Conservation (phyloP, 2,888 invertebrate genomes). For the Flexamia atlantica region DNA sequence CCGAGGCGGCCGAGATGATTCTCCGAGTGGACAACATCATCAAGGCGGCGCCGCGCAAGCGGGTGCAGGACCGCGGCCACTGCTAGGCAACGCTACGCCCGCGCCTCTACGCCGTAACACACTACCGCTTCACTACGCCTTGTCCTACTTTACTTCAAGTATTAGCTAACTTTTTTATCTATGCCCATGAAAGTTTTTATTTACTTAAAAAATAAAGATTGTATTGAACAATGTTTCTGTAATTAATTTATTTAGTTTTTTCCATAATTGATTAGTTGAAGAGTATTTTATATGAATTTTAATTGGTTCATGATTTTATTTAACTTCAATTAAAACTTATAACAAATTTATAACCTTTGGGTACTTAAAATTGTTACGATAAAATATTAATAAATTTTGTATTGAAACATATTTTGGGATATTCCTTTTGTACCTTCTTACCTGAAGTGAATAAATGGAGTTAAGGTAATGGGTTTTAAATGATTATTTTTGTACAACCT, state of each 20-base stretch:
- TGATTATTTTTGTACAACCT: no score
- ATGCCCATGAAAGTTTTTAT: not conserved
- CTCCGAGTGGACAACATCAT: constrained; percentile 98
- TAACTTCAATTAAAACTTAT: not conserved
- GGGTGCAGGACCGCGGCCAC: constrained; percentile 91
- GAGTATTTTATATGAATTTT: not conserved
- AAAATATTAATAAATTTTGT: constrained; percentile 3
- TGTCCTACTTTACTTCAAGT: not conserved
- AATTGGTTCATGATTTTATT: not conserved
- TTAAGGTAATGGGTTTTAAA: no score
- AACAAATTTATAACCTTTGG: not conserved
- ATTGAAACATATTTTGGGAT: not conserved
- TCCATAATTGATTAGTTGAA: not conserved
- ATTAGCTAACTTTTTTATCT: not conserved
- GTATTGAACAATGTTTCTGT: not conserved
- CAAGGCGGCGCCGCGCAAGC: constrained; percentile 91
- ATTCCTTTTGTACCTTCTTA: not conserved
- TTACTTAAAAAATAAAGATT: not conserved
- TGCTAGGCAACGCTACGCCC: constrained; percentile 77
- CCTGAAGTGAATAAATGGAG: no score
- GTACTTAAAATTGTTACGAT: constrained; percentile 16
- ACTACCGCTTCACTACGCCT: not conserved
- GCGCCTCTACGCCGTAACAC: not conserved
- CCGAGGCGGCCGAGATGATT: constrained; percentile 99
- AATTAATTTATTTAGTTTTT: not conserved